A percentile compares a stretch with the other conserved stretches of the same genome.
Evolutionary conservation across 2,888 invertebrate species (phyloP).

Genomic region (Nemoura dubitans): DNA sequence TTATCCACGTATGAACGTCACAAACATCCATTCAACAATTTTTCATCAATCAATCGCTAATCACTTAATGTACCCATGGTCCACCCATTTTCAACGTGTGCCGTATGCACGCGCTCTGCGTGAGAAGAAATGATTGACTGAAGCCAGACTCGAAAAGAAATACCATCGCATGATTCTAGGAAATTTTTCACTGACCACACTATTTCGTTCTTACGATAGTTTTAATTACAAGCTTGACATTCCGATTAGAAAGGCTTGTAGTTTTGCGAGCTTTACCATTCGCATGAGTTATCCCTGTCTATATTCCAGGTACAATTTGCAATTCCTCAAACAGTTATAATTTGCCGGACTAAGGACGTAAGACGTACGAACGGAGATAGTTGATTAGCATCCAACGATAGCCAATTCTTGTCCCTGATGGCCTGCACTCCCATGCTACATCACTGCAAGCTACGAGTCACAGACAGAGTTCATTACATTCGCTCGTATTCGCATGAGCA

Average conservation of each 20-base stretch:
- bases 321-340: background rate
- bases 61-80: too few species aligned
- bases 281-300: background rate
- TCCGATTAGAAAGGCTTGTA: too few species aligned
- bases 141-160: too few species aligned
- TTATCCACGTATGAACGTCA: background rate
- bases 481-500: background rate
- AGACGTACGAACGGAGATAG: too few species aligned
- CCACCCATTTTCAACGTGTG: too few species aligned
- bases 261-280: background rate
- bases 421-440: background rate
- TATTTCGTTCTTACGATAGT: too few species aligned
- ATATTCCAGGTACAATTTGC: background rate
- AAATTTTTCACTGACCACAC: too few species aligned
- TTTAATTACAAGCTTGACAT: too few species aligned
- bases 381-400: background rate
- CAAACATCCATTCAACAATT: background rate
- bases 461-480: background rate
- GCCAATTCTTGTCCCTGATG: background rate
- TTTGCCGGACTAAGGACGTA: too few species aligned
- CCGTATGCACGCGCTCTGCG: too few species aligned
- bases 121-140: too few species aligned
- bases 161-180: too few species aligned
- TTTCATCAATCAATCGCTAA: background rate
- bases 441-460: background rate